Conservation (phyloP, 2,888 invertebrate species). For the Cheiracanthium punctorium region DNA sequence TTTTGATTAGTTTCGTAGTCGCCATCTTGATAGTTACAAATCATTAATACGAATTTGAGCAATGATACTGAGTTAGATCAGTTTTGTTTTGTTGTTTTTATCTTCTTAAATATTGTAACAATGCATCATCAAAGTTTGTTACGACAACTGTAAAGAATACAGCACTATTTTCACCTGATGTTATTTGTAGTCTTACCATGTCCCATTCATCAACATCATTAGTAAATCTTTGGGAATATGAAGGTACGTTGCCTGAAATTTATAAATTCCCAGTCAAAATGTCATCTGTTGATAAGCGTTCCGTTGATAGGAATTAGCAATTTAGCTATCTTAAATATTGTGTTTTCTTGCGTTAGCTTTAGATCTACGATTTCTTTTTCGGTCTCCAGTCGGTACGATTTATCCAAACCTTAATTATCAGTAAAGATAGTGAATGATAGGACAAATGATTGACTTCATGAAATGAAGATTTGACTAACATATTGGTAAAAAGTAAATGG, state of each 20-base stretch:
- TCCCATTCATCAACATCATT: conserved; percentile 52
- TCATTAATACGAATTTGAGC: conserved; percentile 41
- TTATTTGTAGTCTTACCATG: conserved; percentile 28
- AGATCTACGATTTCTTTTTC: no score
- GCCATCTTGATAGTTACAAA: conserved; percentile 61
- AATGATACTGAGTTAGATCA: not conserved
- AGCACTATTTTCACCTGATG: not conserved
- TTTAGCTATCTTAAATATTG: no score
- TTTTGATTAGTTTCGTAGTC: conserved; percentile 51
- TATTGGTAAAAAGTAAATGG: no score
- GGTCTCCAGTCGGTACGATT: no score
- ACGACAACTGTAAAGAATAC: not conserved
- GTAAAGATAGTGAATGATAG: no score
- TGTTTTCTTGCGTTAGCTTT: no score
- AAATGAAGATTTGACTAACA: no score
- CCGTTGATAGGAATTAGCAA: no score
- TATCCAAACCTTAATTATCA: no score
- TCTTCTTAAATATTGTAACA: not conserved
- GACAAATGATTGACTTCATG: no score
- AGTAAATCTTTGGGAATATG: conserved; percentile 63
- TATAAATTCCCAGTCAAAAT: not conserved
- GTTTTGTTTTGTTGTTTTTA: not conserved
- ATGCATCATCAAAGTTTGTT: not conserved
- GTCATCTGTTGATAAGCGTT: no score
- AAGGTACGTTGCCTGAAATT: conserved; percentile 39